Evolutionary conservation across 2,888 invertebrate genomes (phyloP).

Genomic region (Automeris io): DNA sequence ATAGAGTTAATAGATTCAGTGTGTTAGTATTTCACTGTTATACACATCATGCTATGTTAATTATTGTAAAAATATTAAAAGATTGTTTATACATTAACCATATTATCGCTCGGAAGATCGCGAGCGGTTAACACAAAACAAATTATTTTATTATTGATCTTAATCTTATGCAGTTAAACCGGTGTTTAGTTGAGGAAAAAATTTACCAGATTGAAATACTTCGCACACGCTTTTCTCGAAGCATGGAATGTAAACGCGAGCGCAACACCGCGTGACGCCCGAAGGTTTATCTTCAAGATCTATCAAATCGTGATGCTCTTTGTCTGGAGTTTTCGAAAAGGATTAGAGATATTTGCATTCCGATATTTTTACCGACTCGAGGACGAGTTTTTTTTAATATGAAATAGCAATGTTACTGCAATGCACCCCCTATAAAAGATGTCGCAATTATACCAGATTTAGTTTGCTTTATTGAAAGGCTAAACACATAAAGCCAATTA

Average conservation of each 20-base stretch:
- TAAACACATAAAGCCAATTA: no score
- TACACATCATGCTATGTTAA: slow-evolving; percentile 24
- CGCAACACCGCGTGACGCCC: slow-evolving; percentile 41
- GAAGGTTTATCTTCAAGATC: slow-evolving; percentile 37
- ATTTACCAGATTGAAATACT: slow-evolving; percentile 36
- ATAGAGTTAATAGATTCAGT: no score
- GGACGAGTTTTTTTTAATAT: neutral
- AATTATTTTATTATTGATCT: slow-evolving; percentile 47
- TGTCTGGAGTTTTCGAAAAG: slow-evolving; percentile 32
- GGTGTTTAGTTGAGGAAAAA: slow-evolving; percentile 42
- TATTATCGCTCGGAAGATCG: neutral
- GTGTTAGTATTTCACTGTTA: no score
- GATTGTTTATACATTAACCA: neutral
- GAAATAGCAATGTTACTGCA: no score
- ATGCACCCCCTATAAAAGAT: no score
- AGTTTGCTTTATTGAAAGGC: no score
- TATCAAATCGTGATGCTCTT: slow-evolving; percentile 48
- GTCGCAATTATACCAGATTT: no score
- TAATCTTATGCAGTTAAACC: slow-evolving; percentile 45
- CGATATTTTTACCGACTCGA: neutral
- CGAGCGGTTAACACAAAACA: slow-evolving; percentile 29
- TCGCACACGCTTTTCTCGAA: slow-evolving; percentile 47
- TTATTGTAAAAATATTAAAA: slow-evolving; percentile 14
- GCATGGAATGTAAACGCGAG: slow-evolving; percentile 33
- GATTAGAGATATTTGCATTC: slow-evolving; percentile 28